phyloP scores from a whole-genome alignment of 2,888 invertebrate genomes.

The Eustalomyia histrio region DNA sequence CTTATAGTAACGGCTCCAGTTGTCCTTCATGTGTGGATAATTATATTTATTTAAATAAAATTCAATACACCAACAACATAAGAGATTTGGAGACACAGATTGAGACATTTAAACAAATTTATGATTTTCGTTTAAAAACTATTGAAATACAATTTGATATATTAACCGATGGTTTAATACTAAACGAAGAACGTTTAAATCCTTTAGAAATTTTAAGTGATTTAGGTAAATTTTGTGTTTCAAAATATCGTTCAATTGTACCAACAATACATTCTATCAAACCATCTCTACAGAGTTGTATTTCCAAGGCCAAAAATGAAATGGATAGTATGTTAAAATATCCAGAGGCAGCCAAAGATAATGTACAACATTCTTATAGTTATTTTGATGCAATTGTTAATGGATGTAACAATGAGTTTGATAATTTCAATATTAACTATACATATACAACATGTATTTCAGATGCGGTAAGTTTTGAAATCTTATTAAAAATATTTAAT shows the following conservation, averaged over 20 bases:
- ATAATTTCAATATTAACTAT: conserved; percentile 13
- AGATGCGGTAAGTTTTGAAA: conserved; percentile 32
- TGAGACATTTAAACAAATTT: conserved; percentile 32
- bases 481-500: neutral
- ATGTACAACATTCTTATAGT: conserved; percentile 19
- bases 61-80: conserved; percentile 57
- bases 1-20: neutral
- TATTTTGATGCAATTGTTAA: conserved; percentile 18
- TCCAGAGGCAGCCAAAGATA: neutral
- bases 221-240: conserved; percentile 63
- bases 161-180: conserved; percentile 34
- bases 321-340: neutral
- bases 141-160: conserved; percentile 45
- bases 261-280: conserved; percentile 40
- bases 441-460: conserved; percentile 31
- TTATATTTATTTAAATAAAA: conserved; percentile 58
- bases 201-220: conserved; percentile 61
- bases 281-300: conserved; percentile 46
- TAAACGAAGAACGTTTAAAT: conserved; percentile 55
- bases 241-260: conserved; percentile 51
- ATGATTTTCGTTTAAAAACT: conserved; percentile 42
- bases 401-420: conserved; percentile 24
- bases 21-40: conserved; percentile 36
- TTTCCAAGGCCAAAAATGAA: conserved; percentile 16
- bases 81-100: conserved; percentile 46